Percentiles rank a stretch among this genome's conserved stretches.
phyloP scores from a whole-genome alignment of 37 sponge, comb jelly and placozoan species.

The Aplysina aerophoba region DNA sequence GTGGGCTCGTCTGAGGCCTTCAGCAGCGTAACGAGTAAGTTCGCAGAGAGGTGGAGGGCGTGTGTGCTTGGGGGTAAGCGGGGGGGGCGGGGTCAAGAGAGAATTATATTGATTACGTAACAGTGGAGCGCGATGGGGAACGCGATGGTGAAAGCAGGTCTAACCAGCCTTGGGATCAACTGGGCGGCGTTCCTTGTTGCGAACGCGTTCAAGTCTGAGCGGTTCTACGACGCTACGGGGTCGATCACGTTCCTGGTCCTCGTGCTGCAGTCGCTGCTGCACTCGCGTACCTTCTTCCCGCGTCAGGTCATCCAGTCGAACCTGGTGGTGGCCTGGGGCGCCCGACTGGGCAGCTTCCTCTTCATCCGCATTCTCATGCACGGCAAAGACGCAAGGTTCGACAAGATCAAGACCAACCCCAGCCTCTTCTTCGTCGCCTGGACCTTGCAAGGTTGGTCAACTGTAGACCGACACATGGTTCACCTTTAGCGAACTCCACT shows the following conservation, averaged over 20 bases:
- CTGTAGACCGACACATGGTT: no score
- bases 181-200: slow-evolving; percentile 72
- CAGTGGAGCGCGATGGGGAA: slow-evolving; percentile 63
- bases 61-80: neutral
- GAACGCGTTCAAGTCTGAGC: slow-evolving; percentile 78
- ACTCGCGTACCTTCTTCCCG: slow-evolving; percentile 57
- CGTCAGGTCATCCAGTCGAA: slow-evolving; percentile 81
- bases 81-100: neutral
- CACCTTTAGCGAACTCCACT: neutral
- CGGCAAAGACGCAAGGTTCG: slow-evolving; percentile 87
- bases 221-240: slow-evolving; percentile 88
- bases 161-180: slow-evolving; percentile 62
- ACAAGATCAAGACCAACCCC: slow-evolving; percentile 78
- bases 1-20: slow-evolving; percentile 42
- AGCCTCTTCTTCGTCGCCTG: slow-evolving; percentile 77
- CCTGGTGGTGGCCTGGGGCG: slow-evolving; percentile 78
- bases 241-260: slow-evolving; percentile 77
- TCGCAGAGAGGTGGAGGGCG: neutral
- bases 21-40: slow-evolving; percentile 55
- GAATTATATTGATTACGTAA: no score
- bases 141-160: slow-evolving; percentile 51
- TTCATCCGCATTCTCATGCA: slow-evolving; percentile 69
- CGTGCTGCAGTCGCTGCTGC: slow-evolving; percentile 54
- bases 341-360: slow-evolving; percentile 85
- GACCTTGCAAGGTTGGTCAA: slow-evolving; percentile 83